Percentiles rank a stretch among this genome's conserved stretches.
Evolutionary conservation across 1,140 invertebrate genomes (phyloP).

Genomic region (Sycophila sp.): DNA sequence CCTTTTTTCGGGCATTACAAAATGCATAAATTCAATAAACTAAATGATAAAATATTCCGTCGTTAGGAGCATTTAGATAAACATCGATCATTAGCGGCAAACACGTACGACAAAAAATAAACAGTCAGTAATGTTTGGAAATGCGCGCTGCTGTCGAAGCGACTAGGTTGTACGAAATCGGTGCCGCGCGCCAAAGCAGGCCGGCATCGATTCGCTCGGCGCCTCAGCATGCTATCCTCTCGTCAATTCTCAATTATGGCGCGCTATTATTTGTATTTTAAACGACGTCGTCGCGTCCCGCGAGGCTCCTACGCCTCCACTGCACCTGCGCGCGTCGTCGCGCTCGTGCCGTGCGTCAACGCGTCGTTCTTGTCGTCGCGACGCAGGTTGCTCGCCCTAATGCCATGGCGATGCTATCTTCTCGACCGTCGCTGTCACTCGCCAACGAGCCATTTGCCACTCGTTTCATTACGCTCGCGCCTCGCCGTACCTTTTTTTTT

Average conservation of each 20-base stretch:
- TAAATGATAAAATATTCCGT: too few species aligned
- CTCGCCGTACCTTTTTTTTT: constrained; percentile 16
- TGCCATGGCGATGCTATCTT: constrained; percentile 24
- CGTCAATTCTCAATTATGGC: constrained; percentile 53
- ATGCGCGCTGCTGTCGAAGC: too few species aligned
- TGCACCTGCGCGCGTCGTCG: neutral
- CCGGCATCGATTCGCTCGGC: constrained; percentile 40
- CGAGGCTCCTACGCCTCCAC: constrained; percentile 1
- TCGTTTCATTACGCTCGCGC: constrained; percentile 20
- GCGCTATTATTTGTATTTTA: constrained; percentile 46
- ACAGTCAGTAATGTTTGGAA: constrained; percentile 9
- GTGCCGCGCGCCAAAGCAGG: neutral
- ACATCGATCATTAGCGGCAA: too few species aligned
- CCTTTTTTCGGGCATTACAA: neutral
- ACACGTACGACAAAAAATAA: too few species aligned
- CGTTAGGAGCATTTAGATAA: too few species aligned
- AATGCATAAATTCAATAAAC: too few species aligned
- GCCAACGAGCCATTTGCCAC: constrained; percentile 18
- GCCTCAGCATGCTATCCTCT: constrained; percentile 47
- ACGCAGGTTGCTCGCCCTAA: constrained; percentile 18
- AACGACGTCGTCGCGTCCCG: constrained; percentile 31
- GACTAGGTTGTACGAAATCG: too few species aligned
- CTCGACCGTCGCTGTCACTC: constrained; percentile 20
- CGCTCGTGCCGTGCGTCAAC: constrained; percentile 23
- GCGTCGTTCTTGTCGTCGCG: neutral